These are phyloP conservation scores for Helobdella robusta DNA, from an alignment of 2,888 invertebrate species.

Conservation along the genomic window DNA sequence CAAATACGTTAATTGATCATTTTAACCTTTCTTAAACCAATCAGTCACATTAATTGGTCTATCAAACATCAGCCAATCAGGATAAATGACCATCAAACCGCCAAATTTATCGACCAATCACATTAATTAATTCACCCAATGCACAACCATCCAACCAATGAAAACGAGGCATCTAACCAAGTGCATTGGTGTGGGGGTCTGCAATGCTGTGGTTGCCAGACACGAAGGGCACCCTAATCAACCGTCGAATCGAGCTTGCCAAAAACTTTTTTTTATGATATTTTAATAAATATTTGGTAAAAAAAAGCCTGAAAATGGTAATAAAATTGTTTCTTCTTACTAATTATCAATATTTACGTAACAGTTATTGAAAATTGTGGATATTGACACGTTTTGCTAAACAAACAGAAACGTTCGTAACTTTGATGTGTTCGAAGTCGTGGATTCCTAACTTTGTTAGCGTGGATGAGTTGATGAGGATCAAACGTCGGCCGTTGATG, in stretches of 20 bases:
- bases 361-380: background rate
- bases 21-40: no score
- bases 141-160: background rate
- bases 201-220: slow-evolving; percentile 45
- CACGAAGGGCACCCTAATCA: slow-evolving; percentile 42
- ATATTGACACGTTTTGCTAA: no score
- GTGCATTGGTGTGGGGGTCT: slow-evolving; percentile 42
- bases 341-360: no score
- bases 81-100: no score
- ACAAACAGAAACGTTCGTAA: slow-evolving; percentile 6
- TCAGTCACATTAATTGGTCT: no score
- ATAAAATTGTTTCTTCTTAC: no score
- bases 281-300: no score
- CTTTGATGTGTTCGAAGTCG: slow-evolving; percentile 37
- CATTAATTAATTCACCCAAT: no score
- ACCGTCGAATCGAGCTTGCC: slow-evolving; percentile 42
- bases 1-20: no score
- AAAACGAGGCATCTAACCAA: slow-evolving; percentile 37
- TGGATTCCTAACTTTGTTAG: slow-evolving; percentile 36
- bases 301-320: no score
- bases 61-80: no score
- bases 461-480: slow-evolving; percentile 33
- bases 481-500: slow-evolving; percentile 35
- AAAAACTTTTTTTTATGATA: slow-evolving; percentile 38
- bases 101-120: no score